Percentiles rank a stretch among this genome's conserved stretches.
Conservation (phyloP, 2,797 vertebrate genomes). For the Fratercula arctica region DNA sequence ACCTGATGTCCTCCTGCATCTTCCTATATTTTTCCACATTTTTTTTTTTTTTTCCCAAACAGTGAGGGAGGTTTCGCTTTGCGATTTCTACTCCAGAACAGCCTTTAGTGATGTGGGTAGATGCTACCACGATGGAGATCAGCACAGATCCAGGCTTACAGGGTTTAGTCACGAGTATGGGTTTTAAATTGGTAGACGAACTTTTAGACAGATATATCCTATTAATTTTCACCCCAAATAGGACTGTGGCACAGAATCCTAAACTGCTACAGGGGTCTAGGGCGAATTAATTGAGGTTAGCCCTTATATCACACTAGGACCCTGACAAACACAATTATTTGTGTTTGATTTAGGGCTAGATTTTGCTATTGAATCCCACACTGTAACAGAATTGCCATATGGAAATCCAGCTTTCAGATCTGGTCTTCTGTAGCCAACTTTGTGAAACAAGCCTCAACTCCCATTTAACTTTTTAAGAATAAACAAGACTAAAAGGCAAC, state of each 20-base stretch:
- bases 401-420: neutral
- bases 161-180: neutral
- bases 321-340: neutral
- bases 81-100: neutral
- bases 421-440: neutral
- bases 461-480: neutral
- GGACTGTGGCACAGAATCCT: neutral
- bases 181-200: neutral
- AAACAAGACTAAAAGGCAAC: neutral
- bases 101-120: neutral
- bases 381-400: neutral
- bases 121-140: neutral
- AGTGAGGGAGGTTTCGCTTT: neutral
- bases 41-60: neutral
- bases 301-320: neutral
- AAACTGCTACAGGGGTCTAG: neutral
- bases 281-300: neutral
- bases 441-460: neutral
- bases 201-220: neutral
- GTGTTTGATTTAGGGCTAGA: neutral
- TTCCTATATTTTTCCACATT: neutral
- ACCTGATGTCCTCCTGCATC: neutral
- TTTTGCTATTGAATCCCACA: neutral
- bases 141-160: neutral
- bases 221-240: neutral